phyloP scores from a whole-genome alignment of 2,797 vertebrate species.

The Malacoctenus gilli region DNA sequence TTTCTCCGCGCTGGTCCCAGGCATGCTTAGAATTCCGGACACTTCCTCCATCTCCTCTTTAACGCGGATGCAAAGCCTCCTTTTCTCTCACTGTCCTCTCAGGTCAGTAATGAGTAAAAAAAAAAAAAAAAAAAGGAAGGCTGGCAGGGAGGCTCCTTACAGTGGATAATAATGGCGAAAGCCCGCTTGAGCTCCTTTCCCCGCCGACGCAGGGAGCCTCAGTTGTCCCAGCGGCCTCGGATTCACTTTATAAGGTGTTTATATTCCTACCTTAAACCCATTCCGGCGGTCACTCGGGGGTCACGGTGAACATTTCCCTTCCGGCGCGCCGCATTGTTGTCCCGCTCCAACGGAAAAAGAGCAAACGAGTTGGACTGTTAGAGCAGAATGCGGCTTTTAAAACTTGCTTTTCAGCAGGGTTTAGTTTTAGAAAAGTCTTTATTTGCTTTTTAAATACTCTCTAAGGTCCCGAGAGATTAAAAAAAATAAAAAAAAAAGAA shows the following conservation, averaged over 20 bases:
- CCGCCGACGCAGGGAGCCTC: slow-evolving; percentile 20
- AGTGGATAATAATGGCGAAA: slow-evolving; percentile 36
- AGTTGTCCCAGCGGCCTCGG: slow-evolving; percentile 19
- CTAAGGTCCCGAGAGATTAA: slow-evolving; percentile 18
- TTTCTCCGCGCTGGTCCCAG: slow-evolving; percentile 28
- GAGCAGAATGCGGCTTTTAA: slow-evolving; percentile 18
- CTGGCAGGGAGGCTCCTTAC: slow-evolving; percentile 21
- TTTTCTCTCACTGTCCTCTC: slow-evolving; percentile 27
- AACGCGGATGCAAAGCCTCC: slow-evolving; percentile 29
- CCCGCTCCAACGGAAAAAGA: slow-evolving; percentile 36
- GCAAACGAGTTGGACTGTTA: slow-evolving; percentile 19
- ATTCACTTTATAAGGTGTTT: slow-evolving; percentile 45
- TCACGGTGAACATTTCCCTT: slow-evolving; percentile 33
- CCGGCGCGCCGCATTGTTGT: slow-evolving; percentile 9
- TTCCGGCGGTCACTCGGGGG: slow-evolving; percentile 39
- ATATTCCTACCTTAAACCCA: slow-evolving; percentile 49
- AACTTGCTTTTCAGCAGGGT: slow-evolving; percentile 29
- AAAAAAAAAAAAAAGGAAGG: slow-evolving; percentile 31
- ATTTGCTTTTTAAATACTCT: slow-evolving; percentile 23
- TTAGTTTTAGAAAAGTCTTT: slow-evolving; percentile 27
- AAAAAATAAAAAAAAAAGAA: neutral
- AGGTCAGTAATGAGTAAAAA: slow-evolving; percentile 54
- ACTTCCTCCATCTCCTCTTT: slow-evolving; percentile 20
- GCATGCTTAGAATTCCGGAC: slow-evolving; percentile 54
- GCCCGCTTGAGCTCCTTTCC: slow-evolving; percentile 9